Conservation (phyloP, 2,888 invertebrate genomes). For the Leptothorax acervorum region DNA sequence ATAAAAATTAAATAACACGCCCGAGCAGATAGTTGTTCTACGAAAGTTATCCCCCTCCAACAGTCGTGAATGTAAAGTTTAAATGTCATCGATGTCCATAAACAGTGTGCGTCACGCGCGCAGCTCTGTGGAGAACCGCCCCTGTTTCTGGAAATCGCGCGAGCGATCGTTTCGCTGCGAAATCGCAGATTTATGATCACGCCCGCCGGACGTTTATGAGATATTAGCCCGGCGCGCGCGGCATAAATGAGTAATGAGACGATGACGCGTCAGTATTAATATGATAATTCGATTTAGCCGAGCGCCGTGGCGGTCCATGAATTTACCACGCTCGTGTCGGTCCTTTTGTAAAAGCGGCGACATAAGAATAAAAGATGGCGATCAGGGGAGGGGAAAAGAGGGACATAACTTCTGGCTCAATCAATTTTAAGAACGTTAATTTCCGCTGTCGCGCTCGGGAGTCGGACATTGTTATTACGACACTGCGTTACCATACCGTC, state of each 20-base stretch:
- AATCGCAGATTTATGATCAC: slow-evolving; percentile 67
- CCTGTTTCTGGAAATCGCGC: slow-evolving; percentile 61
- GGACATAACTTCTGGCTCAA: slow-evolving; percentile 36
- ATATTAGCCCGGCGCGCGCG: slow-evolving; percentile 60
- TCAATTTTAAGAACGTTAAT: slow-evolving; percentile 70
- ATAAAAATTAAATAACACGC: neutral
- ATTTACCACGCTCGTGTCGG: slow-evolving; percentile 20
- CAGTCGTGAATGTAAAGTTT: slow-evolving; percentile 25
- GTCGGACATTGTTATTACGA: slow-evolving; percentile 74
- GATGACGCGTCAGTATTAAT: slow-evolving; percentile 75
- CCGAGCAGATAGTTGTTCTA: neutral
- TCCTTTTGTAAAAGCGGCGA: slow-evolving; percentile 47
- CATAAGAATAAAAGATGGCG: slow-evolving; percentile 15
- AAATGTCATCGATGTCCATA: slow-evolving; percentile 39
- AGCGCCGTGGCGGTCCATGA: neutral
- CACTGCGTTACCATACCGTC: slow-evolving; percentile 57
- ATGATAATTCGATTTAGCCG: slow-evolving; percentile 69
- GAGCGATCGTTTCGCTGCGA: slow-evolving; percentile 63
- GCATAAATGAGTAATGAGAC: slow-evolving; percentile 70
- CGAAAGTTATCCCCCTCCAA: neutral
- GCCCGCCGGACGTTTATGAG: slow-evolving; percentile 50
- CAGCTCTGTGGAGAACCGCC: neutral
- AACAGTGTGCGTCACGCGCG: neutral
- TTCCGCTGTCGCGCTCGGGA: slow-evolving; percentile 64
- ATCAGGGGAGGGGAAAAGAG: neutral